Base-by-base conservation (phyloP, 2,888 invertebrate genomes). In the Tricholauxania praeusta region DNA sequence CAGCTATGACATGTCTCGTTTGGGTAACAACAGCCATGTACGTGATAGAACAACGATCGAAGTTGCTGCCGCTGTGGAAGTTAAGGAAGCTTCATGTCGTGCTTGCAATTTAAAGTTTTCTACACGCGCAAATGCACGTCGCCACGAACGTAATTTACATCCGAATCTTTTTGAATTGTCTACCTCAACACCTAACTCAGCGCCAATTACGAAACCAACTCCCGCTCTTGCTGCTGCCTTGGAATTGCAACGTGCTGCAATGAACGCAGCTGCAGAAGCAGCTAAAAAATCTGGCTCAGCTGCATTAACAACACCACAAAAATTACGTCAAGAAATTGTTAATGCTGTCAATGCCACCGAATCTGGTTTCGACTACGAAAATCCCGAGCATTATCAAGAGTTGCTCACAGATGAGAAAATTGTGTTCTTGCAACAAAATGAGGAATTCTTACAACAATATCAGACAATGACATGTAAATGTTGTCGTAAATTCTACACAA, bases 381-480 rank as follows among this genome's bases (percentile, higher is more conserved):
- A 82, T 75, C 88, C 88, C 0, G 87, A 87, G 74, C 84, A 85
- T 66, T 88, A 88, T 73, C 86, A 86, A 51, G 80, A 84, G 48
- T 75, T 85, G 32, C 76, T 88, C 57, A 86, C 83, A 2, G 85
- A 85, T 60, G 84, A 86, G 55, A 87, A 87, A 72, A 80, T 87
- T 57, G 79, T 81, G n/a, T 88, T 88, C 71, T 80, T 88, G 32
- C 82, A 85, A 51, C 82, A 85, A 59, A 85, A 87, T 76, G 82
- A 82, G 12, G 86, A 87, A 65, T 88, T 88, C 72, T 80, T 88
- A 3, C 84, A 85, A 59, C 88, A 88, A 72, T 87, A 87, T 74
- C 88, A 88, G 76, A 85, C 82, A 62, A 86, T 87, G 86, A 87
- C 85, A 7, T 88, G 88, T 72, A 87, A 84, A 22, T 88, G 88